A percentile compares a stretch with the other conserved stretches of the same genome.
Conservation (phyloP, 1,140 invertebrate genomes). For the Bombus waltoni region DNA sequence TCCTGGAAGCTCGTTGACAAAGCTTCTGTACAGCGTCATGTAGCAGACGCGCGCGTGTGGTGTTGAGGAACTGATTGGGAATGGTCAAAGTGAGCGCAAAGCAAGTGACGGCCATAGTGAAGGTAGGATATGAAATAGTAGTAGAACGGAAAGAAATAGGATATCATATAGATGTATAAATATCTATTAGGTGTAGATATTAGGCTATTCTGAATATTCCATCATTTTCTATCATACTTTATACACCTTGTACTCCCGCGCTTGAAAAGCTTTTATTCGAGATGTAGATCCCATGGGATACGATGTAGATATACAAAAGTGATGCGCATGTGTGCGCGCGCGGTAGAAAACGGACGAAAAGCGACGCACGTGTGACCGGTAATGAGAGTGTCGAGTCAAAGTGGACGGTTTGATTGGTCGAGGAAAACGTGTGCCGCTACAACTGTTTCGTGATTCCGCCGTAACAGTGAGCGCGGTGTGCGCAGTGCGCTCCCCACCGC, state of each 20-base stretch:
- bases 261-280: not conserved
- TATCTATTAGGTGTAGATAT: not conserved
- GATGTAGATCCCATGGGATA: not conserved
- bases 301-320: not conserved
- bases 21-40: conserved; percentile 37
- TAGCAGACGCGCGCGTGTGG: conserved; percentile 24
- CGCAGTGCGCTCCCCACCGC: conserved; percentile 67
- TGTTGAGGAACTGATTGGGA: conserved; percentile 48
- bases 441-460: conserved; percentile 60
- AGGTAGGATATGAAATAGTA: not conserved
- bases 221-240: conserved; percentile 16
- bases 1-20: conserved; percentile 44
- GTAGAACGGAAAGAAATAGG: not conserved
- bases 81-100: conserved; percentile 42
- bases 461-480: conserved; percentile 62
- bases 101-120: conserved; percentile 21
- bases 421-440: conserved; percentile 67
- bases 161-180: not conserved
- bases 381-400: conserved; percentile 47
- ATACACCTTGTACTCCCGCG: not conserved
- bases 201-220: not conserved
- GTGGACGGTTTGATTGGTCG: conserved; percentile 63
- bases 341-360: conserved; percentile 24
- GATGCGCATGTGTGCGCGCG: conserved; percentile 8
- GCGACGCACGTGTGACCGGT: conserved; percentile 42